Evolutionary conservation across 2,888 invertebrate genomes (phyloP).

Genomic region (Epirrhoe alternata): DNA sequence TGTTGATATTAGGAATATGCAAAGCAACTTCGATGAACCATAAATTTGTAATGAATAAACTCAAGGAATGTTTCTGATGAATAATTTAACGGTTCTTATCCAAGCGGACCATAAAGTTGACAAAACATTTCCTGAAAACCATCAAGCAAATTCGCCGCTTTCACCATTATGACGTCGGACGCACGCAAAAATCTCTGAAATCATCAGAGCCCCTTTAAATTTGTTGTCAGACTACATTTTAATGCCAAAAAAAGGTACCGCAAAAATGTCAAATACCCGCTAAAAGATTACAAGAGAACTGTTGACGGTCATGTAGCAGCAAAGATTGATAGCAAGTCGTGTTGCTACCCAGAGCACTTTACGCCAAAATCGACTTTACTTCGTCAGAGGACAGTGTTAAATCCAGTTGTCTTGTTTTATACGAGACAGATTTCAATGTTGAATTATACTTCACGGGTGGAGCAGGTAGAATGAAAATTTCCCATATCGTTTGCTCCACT

Average conservation of each 20-base stretch:
- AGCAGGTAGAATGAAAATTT: slow-evolving; percentile 42
- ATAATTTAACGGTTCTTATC: slow-evolving; percentile 33
- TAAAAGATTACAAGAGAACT: slow-evolving; percentile 59
- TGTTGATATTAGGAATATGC: neutral
- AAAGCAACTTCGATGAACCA: neutral
- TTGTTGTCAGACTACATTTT: slow-evolving; percentile 50
- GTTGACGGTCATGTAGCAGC: slow-evolving; percentile 54
- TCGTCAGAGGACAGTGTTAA: slow-evolving; percentile 41
- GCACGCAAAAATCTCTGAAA: slow-evolving; percentile 2
- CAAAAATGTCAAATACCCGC: slow-evolving; percentile 50
- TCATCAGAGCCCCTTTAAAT: slow-evolving; percentile 44
- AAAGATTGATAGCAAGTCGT: slow-evolving; percentile 59
- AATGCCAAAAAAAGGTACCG: slow-evolving; percentile 49
- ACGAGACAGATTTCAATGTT: slow-evolving; percentile 33
- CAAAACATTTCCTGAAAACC: slow-evolving; percentile 26
- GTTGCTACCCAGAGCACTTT: slow-evolving; percentile 55
- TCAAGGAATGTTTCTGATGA: slow-evolving; percentile 16
- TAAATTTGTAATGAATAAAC: neutral
- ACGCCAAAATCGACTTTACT: slow-evolving; percentile 49
- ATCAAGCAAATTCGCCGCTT: slow-evolving; percentile 29
- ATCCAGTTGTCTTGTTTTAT: slow-evolving; percentile 35
- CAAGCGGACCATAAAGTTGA: slow-evolving; percentile 31
- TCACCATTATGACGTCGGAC: slow-evolving; percentile 12
- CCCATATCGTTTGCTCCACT: slow-evolving; percentile 48
- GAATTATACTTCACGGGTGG: slow-evolving; percentile 46